Evolutionary conservation across 2,113 vertebrate species (phyloP).

Genomic region (Muntiacus reevesi): DNA sequence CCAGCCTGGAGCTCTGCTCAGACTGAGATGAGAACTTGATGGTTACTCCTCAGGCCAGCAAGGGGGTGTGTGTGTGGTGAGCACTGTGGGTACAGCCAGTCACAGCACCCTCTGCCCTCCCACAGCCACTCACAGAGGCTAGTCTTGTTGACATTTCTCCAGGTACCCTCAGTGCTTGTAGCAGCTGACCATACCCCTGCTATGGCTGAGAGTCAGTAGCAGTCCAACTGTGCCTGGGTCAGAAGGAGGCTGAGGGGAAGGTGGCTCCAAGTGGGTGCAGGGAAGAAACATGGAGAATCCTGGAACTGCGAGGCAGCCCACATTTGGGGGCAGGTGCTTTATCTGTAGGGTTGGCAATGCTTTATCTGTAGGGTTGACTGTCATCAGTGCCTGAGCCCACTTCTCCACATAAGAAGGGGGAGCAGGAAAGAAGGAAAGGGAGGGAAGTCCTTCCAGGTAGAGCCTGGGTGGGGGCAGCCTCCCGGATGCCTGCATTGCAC

Average conservation of each 20-base stretch:
- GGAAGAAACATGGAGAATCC: background rate
- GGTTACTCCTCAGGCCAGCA: background rate
- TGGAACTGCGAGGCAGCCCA: background rate
- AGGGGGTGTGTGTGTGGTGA: background rate
- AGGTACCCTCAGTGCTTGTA: background rate
- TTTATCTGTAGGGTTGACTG: background rate
- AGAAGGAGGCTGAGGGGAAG: background rate
- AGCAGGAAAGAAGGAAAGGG: background rate
- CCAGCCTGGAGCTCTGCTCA: slow-evolving; percentile 25
- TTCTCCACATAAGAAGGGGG: background rate
- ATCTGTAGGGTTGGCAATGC: background rate
- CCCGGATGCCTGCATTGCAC: slow-evolving; percentile 52
- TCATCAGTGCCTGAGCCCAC: background rate
- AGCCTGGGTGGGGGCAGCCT: slow-evolving; percentile 20
- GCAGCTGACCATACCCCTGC: background rate
- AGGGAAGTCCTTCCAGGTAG: background rate
- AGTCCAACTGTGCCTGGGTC: background rate
- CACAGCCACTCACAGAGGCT: background rate
- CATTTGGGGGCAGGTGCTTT: background rate
- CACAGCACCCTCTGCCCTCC: background rate
- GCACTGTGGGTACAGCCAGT: background rate
- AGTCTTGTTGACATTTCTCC: slow-evolving; percentile 6
- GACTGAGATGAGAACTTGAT: background rate
- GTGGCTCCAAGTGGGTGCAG: background rate
- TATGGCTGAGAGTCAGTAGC: background rate